Percentiles rank a stretch among this genome's conserved stretches.
These are phyloP conservation scores for Amazona finschi DNA, from an alignment of 2,797 vertebrate genomes.

Conservation along the genomic window DNA sequence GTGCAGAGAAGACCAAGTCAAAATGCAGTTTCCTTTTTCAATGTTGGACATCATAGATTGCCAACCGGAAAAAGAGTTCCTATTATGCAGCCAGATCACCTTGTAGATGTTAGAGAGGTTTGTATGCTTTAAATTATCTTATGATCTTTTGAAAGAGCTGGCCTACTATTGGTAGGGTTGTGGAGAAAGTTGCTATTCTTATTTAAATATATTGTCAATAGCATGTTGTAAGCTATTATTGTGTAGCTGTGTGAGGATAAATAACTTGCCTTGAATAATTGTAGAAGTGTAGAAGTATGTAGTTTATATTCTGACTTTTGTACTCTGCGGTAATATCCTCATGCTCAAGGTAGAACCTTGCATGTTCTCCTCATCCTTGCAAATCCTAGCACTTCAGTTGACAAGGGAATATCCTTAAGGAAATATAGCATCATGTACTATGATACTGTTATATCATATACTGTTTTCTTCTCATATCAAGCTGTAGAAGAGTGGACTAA, in stretches of 20 bases:
- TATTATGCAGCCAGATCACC: conserved; percentile 88
- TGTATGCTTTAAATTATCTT: conserved; percentile 17
- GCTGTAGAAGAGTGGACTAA: not conserved
- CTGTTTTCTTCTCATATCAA: not conserved
- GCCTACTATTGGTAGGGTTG: not conserved
- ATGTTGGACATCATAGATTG: conserved; percentile 86
- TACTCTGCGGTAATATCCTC: not conserved
- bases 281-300: not conserved
- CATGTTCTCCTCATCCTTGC: not conserved
- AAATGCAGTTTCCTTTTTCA: conserved; percentile 84
- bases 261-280: not conserved
- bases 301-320: not conserved
- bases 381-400: not conserved
- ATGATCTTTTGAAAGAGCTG: not conserved
- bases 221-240: not conserved
- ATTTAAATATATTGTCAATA: not conserved
- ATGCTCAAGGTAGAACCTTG: not conserved
- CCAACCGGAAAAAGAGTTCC: conserved; percentile 84
- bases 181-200: not conserved
- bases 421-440: not conserved
- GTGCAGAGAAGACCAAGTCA: conserved; percentile 89
- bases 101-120: conserved; percentile 95
- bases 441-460: rapidly evolving
- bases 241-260: not conserved
- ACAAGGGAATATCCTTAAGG: not conserved